Base-by-base conservation (phyloP, 2,113 vertebrate species). In the Scomber scombrus region DNA sequence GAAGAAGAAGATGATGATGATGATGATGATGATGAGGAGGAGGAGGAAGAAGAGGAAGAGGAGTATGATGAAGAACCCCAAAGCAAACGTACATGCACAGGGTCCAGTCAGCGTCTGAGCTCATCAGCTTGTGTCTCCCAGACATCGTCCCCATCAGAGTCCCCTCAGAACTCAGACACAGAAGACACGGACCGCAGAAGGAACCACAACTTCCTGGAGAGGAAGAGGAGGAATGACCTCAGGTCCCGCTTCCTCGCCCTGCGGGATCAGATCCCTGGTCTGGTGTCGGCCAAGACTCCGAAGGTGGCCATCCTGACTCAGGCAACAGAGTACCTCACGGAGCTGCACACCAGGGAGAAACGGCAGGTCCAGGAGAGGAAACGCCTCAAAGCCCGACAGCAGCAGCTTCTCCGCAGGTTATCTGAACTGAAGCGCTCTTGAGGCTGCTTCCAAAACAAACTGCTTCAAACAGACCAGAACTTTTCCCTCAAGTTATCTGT, bases 291-390 rank as follows among this genome's bases (percentile, higher is more conserved):
- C 69, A 99, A 98, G 82, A 96, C 97, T 0, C 97, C 98, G 2
- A 99, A 99, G 80, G 97, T 99, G 76, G 97, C 97, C 81, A 98
- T 99, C 89, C 93, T 99, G 89, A 97, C 97, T 78, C 97, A 96
- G 55, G 97, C 98, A 0, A 95, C 97, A 0, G 97, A 98, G 70
- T 97, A 97, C 89, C 93, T 99, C 80, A 89, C 93, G 68, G 88
- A 96, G 7, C 95, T 99, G 61, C 92, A 96, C 50, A 84, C 81
- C 4, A 91, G 90, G 0, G 97, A 98, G 89, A 95, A 94, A 61
- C 94, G 93, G 63, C 95, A 98, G 91, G 91, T 91, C 0, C 95
- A 95, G 0, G 97, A 98, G 93, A 98, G 96, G 88, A 95, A 95
- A 71, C 96, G 96, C 58, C 96, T 98, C 74, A 93, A 90, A 73